Base-by-base conservation (phyloP, 2,797 vertebrate species). In the Champsocephalus gunnari region DNA sequence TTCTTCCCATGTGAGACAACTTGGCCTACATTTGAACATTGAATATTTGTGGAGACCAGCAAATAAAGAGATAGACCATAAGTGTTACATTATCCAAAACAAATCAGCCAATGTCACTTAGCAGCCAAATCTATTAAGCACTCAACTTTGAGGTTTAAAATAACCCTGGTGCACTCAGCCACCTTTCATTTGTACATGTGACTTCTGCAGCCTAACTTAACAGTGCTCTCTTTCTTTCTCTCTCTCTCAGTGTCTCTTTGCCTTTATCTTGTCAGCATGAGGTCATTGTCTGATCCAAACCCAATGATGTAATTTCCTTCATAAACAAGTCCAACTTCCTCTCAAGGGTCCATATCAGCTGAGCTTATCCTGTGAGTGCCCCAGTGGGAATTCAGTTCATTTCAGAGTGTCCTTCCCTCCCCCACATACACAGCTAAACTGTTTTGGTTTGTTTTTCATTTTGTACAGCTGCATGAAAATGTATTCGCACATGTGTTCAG, bases 271-370 rank as follows among this genome's bases (percentile, higher is more conserved):
- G 86, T 90, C 91, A 86, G 87, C 82, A 87, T 92, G 90, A 92
- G 86, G 83, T 93, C 90, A 93, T 80, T 75, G 84, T 90, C 86
- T 91, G 82, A 86, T 83, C 81, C 68, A 65, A 87, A 63, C 86
- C 78, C 32, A 17, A 53, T 92, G 91, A 93, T 92, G 91, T 94
- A 50, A 93, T 93, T 92, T 92, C 92, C 93, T 92, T 88, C 80
- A 82, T 88, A 92, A 94, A 92, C 92, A 93, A 90, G 80, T 87
- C 72, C 43, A 51, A 63, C 83, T 90, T 93, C 93, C 91, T 93
- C 86, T 85, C 66, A 2, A 66, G 76, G 74, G 75, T 71, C 83
- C 58, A 61, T 82, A 89, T 90, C 87, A 90, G 83, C 80, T 83
- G 81, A 86, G 77, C 71, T 88, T 88, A 87, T 87, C 81, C 85